phyloP scores from a whole-genome alignment of 2,888 invertebrate genomes.

The Diaperis boleti region DNA sequence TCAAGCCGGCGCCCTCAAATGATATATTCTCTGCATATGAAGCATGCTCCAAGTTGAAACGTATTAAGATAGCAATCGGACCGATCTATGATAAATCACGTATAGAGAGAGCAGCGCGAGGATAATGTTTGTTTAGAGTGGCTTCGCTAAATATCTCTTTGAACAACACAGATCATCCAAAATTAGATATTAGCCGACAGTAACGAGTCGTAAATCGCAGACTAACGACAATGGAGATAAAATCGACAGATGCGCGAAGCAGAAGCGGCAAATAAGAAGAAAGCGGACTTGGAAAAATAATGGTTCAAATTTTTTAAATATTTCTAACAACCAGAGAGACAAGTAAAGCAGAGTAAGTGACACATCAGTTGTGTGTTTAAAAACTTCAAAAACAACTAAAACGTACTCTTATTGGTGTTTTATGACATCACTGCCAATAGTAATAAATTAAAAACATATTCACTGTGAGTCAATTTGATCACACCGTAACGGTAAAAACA shows the following conservation, averaged over 20 bases:
- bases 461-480: too few relatives aligned
- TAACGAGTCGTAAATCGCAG: conserved; percentile 49
- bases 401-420: too few relatives aligned
- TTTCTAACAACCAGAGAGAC: too few relatives aligned
- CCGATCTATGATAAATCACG: conserved; percentile 37
- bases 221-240: conserved; percentile 53
- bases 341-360: too few relatives aligned
- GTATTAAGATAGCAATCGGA: conserved; percentile 35
- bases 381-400: too few relatives aligned
- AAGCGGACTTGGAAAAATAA: background rate
- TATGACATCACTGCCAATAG: too few relatives aligned
- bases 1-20: conserved; percentile 30
- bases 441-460: too few relatives aligned
- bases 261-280: background rate
- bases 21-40: conserved; percentile 24
- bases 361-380: too few relatives aligned
- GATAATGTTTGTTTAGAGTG: conserved; percentile 38
- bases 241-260: conserved; percentile 50
- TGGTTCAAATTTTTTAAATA: background rate
- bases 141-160: conserved; percentile 30
- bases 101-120: conserved; percentile 7
- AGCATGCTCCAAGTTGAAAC: conserved; percentile 17
- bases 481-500: too few relatives aligned
- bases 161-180: conserved; percentile 43
- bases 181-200: conserved; percentile 49